A percentile compares a stretch with the other conserved stretches of the same genome.
phyloP scores from a whole-genome alignment of 2,113 vertebrate genomes.

The Apodemus speciosus region DNA sequence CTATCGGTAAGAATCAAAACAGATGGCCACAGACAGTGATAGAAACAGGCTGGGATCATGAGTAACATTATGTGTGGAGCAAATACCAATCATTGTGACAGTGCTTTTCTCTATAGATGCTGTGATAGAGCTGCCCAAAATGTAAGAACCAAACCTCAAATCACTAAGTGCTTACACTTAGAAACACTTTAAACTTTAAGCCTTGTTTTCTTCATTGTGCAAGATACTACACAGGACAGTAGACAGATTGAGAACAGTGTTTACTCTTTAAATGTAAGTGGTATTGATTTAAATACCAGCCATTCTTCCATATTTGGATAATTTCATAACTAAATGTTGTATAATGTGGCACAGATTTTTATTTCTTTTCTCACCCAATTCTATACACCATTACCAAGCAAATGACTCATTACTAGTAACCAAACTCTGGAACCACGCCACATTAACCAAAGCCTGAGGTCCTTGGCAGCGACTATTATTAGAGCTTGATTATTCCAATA shows the following conservation, averaged over 20 bases:
- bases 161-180: neutral
- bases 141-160: neutral
- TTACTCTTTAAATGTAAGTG: neutral
- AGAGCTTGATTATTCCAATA: neutral
- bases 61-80: constrained; percentile 11
- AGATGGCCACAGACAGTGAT: neutral
- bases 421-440: neutral
- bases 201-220: neutral
- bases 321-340: neutral
- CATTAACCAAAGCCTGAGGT: neutral
- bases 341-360: neutral
- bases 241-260: neutral
- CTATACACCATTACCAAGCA: neutral
- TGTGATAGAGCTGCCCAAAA: neutral
- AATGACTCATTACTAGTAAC: neutral
- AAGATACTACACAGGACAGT: neutral
- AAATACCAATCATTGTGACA: neutral
- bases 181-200: neutral
- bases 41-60: neutral
- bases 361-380: neutral
- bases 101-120: neutral
- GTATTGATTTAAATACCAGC: neutral
- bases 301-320: neutral
- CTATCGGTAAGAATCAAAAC: neutral
- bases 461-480: neutral